phyloP scores from a whole-genome alignment of 2,113 vertebrate genomes.

The Oplegnathus fasciatus region DNA sequence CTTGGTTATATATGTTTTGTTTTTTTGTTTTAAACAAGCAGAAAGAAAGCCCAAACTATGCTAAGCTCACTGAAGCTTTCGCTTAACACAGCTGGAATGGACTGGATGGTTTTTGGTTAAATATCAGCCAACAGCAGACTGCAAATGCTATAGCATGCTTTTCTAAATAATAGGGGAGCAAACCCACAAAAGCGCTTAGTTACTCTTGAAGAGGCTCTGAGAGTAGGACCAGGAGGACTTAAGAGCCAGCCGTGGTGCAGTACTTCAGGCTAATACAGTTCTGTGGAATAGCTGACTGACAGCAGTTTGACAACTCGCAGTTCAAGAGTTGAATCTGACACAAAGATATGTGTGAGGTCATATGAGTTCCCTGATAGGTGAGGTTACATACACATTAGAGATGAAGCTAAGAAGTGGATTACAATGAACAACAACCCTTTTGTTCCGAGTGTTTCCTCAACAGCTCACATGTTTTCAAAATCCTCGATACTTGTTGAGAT shows the following conservation, averaged over 20 bases:
- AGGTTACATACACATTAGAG: constrained; percentile 7
- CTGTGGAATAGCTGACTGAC: constrained; percentile 4
- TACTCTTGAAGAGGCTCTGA: background rate
- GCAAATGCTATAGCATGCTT: background rate
- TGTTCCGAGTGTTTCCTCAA: constrained; percentile 60
- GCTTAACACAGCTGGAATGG: background rate
- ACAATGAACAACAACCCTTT: constrained; percentile 58
- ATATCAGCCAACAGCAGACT: background rate
- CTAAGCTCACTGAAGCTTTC: too few relatives aligned
- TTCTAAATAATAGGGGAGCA: background rate
- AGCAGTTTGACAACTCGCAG: background rate
- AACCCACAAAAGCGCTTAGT: background rate
- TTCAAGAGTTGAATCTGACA: background rate
- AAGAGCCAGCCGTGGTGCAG: background rate
- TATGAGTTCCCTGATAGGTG: constrained; percentile 8
- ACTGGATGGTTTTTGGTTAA: background rate
- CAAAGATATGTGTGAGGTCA: constrained; percentile 28
- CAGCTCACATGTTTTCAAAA: constrained; percentile 58
- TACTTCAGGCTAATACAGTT: background rate
- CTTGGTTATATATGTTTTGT: background rate
- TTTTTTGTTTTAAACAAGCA: background rate
- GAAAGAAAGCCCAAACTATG: background rate
- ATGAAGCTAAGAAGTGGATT: constrained; percentile 41
- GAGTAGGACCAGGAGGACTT: background rate
- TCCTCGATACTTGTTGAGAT: constrained; percentile 11